Conservation (phyloP, 2,113 vertebrate genomes). For the Leptosomus discolor region DNA sequence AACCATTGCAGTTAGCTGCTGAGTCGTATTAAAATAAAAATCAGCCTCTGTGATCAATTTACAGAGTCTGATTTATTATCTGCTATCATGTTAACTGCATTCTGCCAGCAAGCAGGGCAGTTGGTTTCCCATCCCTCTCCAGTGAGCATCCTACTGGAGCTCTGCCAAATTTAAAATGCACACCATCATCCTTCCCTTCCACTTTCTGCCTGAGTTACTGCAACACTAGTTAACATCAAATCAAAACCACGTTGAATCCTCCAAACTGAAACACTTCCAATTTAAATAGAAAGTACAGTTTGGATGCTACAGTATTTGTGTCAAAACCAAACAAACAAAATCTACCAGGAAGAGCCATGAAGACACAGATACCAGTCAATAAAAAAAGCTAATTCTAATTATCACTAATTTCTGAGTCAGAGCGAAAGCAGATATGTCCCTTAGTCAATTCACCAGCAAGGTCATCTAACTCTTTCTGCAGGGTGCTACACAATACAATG, state of each 20-base stretch:
- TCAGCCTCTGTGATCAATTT: background rate
- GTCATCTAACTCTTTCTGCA: background rate
- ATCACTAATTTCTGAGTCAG: background rate
- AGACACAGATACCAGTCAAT: background rate
- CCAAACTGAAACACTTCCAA: background rate
- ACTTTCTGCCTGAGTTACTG: background rate
- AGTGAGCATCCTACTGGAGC: background rate
- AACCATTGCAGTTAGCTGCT: background rate
- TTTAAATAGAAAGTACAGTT: background rate
- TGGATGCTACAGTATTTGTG: background rate
- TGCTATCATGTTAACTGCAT: background rate
- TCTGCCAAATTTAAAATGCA: background rate
- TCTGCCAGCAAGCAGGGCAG: background rate
- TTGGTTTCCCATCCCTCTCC: background rate
- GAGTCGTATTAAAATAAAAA: background rate
- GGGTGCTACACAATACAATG: rapidly evolving
- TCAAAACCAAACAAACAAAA: background rate
- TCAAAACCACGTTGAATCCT: background rate
- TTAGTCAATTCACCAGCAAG: background rate
- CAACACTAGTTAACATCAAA: background rate
- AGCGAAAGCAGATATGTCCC: background rate
- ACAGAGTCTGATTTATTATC: background rate
- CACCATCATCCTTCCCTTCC: background rate
- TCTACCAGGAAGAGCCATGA: background rate
- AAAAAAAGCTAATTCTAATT: background rate